Evolutionary conservation across 1,140 invertebrate genomes (phyloP).

Genomic region (Hylyphantes graminicola): DNA sequence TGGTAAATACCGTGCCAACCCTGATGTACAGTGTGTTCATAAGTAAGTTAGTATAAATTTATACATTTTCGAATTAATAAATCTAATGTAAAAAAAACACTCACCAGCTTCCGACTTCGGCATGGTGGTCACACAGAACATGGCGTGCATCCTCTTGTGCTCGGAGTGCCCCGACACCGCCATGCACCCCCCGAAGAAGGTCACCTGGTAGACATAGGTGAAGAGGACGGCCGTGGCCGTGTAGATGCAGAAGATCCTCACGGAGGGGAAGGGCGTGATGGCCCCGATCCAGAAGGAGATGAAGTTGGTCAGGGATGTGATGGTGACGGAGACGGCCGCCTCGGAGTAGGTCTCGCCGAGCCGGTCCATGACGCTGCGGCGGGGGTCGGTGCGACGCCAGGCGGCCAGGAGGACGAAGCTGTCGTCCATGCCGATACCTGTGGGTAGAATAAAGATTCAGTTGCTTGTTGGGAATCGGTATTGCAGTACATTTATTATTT

Average conservation of each 20-base stretch:
- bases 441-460: constrained; percentile 37
- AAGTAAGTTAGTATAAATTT: no score
- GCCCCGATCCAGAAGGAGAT: constrained; percentile 74
- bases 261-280: constrained; percentile 92
- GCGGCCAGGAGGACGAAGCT: constrained; percentile 69
- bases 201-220: constrained; percentile 94
- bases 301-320: constrained; percentile 70
- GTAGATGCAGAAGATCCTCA: constrained; percentile 97
- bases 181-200: constrained; percentile 92
- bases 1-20: no score
- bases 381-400: constrained; percentile 67
- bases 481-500: no score
- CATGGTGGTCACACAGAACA: constrained; percentile 73
- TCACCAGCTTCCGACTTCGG: constrained; percentile 73
- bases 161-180: constrained; percentile 91
- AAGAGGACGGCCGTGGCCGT: constrained; percentile 91
- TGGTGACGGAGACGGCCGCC: constrained; percentile 70
- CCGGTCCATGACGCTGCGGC: constrained; percentile 69
- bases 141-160: constrained; percentile 83
- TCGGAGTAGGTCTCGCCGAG: constrained; percentile 69
- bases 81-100: constrained; percentile 64
- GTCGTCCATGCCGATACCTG: constrained; percentile 69
- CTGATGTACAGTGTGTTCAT: no score
- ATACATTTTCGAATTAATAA: no score
- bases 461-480: no score